phyloP scores from a whole-genome alignment of 2,888 invertebrate genomes.

The Parnassius apollo region DNA sequence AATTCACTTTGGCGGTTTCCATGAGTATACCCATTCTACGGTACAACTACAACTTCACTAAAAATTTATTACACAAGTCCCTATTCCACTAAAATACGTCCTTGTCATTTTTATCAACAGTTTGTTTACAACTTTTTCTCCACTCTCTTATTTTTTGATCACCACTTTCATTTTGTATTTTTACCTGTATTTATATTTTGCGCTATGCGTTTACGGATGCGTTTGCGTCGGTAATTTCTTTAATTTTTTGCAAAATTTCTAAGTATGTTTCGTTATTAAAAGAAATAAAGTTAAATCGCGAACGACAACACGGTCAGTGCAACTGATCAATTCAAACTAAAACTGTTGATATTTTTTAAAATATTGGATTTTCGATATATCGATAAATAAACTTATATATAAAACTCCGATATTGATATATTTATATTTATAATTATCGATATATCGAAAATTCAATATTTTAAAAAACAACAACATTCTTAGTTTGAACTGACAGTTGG shows the following conservation, averaged over 20 bases:
- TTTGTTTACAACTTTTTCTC: background rate
- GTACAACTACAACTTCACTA: constrained; percentile 50
- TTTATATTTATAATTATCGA: too few species aligned
- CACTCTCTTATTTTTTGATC: constrained; percentile 11
- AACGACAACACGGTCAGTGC: background rate
- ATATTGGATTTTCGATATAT: too few species aligned
- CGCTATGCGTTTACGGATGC: constrained; percentile 38
- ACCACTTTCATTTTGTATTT: constrained; percentile 21
- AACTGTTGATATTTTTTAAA: too few species aligned
- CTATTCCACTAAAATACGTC: constrained; percentile 44
- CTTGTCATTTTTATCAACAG: constrained; percentile 41
- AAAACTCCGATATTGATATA: too few species aligned
- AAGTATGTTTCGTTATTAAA: background rate
- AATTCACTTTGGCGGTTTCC: constrained; percentile 72
- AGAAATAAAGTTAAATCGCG: constrained; percentile 17
- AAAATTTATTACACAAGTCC: constrained; percentile 45
- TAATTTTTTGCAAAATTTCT: background rate
- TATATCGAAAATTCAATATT: too few species aligned
- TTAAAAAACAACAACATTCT: too few species aligned
- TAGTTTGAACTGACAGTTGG: too few species aligned
- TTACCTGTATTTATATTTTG: constrained; percentile 21
- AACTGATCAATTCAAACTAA: too few species aligned
- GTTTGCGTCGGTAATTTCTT: constrained; percentile 37
- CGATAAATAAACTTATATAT: too few species aligned
- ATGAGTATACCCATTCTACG: constrained; percentile 78